Evolutionary conservation across 2,113 vertebrate species (phyloP).

Genomic region (Saccopteryx bilineata): DNA sequence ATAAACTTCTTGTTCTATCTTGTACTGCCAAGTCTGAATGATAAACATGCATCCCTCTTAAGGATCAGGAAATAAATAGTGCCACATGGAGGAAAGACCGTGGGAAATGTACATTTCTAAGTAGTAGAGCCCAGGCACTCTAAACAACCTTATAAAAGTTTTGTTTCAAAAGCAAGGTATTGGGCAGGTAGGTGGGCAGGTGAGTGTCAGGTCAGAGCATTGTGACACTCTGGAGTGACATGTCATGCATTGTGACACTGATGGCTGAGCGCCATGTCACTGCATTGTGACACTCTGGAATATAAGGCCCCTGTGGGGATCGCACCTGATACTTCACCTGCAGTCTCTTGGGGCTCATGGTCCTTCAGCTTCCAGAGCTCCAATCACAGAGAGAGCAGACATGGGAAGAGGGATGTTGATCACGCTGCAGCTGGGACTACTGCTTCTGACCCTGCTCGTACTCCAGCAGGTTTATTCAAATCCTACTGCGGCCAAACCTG

Average conservation of each 20-base stretch:
- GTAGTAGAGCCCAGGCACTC: rapidly evolving
- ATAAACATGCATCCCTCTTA: neutral
- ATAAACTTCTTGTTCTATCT: neutral
- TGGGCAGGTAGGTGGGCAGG: rapidly evolving
- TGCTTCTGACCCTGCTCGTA: conserved; percentile 14
- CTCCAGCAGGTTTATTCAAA: rapidly evolving
- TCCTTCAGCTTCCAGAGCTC: too few relatives aligned
- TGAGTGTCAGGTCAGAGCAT: neutral
- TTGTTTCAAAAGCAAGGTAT: neutral
- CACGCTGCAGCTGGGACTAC: conserved; percentile 24
- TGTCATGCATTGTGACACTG: neutral
- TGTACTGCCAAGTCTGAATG: neutral
- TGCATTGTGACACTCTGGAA: neutral
- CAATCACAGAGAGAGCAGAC: neutral
- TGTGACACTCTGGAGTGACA: neutral
- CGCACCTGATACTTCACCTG: rapidly evolving
- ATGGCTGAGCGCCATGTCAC: neutral
- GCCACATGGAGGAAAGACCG: neutral
- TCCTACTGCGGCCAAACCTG: neutral
- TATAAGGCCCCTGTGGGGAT: neutral
- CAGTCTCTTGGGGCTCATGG: rapidly evolving
- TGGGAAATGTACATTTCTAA: neutral
- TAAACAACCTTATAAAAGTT: neutral
- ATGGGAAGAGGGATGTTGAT: conserved; percentile 14
- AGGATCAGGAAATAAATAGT: neutral